A percentile compares a stretch with the other conserved stretches of the same genome.
Conservation (phyloP, 2,888 invertebrate species). For the Trachelus troglodyta region DNA sequence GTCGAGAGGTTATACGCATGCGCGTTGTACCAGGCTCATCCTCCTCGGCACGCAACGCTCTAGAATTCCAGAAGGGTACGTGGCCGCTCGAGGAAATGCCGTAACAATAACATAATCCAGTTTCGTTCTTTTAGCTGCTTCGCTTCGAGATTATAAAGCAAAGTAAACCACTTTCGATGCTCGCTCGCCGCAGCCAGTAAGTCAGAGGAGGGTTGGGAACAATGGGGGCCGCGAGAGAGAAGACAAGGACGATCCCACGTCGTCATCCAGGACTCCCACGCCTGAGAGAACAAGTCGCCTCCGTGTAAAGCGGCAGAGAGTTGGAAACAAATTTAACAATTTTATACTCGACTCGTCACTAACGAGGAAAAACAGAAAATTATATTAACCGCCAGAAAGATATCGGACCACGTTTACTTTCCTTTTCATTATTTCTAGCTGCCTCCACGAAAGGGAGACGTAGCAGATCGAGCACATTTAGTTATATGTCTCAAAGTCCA, state of each 20-base stretch:
- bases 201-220: constrained; percentile 40
- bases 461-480: not conserved
- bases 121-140: constrained; percentile 32
- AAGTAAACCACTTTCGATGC: constrained; percentile 61
- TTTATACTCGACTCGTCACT: not conserved
- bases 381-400: not conserved
- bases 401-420: no score
- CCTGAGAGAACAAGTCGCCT: not conserved
- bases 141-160: constrained; percentile 25
- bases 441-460: accelerated
- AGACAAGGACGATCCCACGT: constrained; percentile 66
- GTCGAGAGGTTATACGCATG: not conserved
- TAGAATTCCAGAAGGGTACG: not conserved
- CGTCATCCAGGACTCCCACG: constrained; percentile 22
- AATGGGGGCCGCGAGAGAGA: constrained; percentile 64
- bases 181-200: constrained; percentile 28
- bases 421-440: no score
- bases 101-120: constrained; percentile 22
- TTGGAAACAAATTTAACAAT: not conserved
- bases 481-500: not conserved
- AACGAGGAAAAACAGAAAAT: not conserved
- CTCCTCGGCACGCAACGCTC: not conserved
- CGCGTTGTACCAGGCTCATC: not conserved
- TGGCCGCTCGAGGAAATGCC: not conserved
- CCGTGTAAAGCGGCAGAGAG: not conserved